Evolutionary conservation across 2,113 vertebrate species (phyloP), one percentile per base, ranked within the genome.

Genomic region (Ammodytes marinus): DNA sequence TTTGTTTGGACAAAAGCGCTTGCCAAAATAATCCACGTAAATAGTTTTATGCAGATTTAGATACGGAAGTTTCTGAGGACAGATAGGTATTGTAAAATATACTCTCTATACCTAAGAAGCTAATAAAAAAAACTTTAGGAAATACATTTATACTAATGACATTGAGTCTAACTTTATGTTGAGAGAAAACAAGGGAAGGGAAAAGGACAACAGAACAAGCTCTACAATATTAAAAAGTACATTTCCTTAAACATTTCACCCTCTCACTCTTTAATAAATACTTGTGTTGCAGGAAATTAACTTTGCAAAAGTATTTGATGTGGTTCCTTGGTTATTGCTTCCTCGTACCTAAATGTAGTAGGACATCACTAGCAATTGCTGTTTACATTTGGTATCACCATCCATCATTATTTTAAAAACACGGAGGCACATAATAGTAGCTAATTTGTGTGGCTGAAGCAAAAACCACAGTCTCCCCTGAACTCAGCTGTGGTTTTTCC

Each of bases 401-500:
- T 40, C 70, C 55, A 69, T 85, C 60, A 84, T 86, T 67, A 82
- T 61, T 66, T 83, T 54, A 69, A 49, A 10, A 45, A 11, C 49
- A 63, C 37, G 39, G 50, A 68, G 50, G 69, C 39, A 52, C 37
- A 49, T 57, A 47, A 66, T 77, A 67, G 69, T 77, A 67, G 69
- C 37, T 43, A 47, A 87, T 84, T 49, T 66, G 19, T 60, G 8
- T 19, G 15, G 69, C 39, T 76, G 4, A n/a, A 57, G 66, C 0
- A 0, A 73, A 27, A 68, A 14, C 63, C 58, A 5, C 50, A 19
- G 45, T 59, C 72, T 87, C 65, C 69, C 64, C 40, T 87, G 87
- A 27, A 89, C 64, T 90, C 86, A 80, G 70, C 74, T 17, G 69
- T 17, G 74, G 80, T 58, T 57, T 52, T 52, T 74, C 65, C 46